phyloP scores from a whole-genome alignment of 2,797 vertebrate genomes.

The Chromobotia macracanthus region DNA sequence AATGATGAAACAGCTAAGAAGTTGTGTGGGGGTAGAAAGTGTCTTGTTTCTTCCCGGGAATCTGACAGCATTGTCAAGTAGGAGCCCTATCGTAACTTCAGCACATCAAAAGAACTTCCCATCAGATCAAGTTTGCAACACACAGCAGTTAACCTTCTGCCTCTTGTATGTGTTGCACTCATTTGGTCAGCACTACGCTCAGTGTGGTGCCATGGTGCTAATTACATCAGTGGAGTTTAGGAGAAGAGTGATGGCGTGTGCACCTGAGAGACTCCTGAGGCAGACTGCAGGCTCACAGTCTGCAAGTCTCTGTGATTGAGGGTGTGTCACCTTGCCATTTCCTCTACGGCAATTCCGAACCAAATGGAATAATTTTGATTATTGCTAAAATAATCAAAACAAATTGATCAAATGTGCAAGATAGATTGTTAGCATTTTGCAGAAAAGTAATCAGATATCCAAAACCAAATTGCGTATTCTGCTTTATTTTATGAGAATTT shows the following conservation, averaged over 20 bases:
- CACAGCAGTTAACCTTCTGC: conserved; percentile 48
- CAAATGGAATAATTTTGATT: conserved; percentile 10
- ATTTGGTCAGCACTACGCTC: conserved; percentile 55
- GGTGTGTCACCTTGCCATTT: conserved; percentile 8
- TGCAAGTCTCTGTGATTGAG: conserved; percentile 28
- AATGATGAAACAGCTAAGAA: conserved; percentile 41
- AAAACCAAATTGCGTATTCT: not conserved
- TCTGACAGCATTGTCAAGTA: conserved; percentile 55
- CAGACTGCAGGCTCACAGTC: conserved; percentile 9
- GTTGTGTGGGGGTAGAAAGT: conserved; percentile 46
- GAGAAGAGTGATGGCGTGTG: conserved; percentile 48
- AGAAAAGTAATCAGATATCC: not conserved
- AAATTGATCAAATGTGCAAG: conserved; percentile 5
- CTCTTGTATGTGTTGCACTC: conserved; percentile 47
- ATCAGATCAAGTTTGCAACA: conserved; percentile 35
- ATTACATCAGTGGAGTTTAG: conserved; percentile 50
- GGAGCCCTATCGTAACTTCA: conserved; percentile 23
- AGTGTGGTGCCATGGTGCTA: conserved; percentile 50
- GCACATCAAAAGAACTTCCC: conserved; percentile 25
- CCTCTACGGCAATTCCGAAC: conserved; percentile 3
- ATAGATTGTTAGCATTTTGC: not conserved
- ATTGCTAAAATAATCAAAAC: conserved; percentile 27
- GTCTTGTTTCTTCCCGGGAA: conserved; percentile 49
- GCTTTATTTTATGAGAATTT: not conserved
- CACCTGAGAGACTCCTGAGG: conserved; percentile 42